Evolutionary conservation across 1,140 invertebrate species (phyloP).

Genomic region (Stenopsyche tienmushanensis): DNA sequence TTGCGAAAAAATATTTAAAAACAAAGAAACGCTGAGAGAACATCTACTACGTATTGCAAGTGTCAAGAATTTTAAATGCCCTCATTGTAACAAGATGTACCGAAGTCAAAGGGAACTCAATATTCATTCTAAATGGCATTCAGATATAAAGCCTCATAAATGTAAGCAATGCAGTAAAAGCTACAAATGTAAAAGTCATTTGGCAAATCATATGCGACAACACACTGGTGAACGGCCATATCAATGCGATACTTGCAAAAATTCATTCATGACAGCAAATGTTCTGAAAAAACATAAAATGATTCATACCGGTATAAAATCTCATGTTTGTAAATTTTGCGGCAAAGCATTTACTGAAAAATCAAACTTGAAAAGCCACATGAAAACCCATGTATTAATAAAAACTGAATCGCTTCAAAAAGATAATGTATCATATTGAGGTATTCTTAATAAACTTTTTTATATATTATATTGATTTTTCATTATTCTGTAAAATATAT

Average conservation of each 20-base stretch:
- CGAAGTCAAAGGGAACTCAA: conserved; percentile 76
- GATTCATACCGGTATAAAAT: conserved; percentile 58
- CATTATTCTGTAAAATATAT: background rate
- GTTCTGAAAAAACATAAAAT: conserved; percentile 59
- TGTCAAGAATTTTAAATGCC: conserved; percentile 59
- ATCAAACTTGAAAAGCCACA: conserved; percentile 40
- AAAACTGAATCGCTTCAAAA: no score
- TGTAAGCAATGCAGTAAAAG: conserved; percentile 70
- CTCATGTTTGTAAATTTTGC: conserved; percentile 45
- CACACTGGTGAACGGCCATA: conserved; percentile 66
- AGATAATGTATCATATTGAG: background rate
- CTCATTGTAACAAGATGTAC: conserved; percentile 64
- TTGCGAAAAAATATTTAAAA: conserved; percentile 47
- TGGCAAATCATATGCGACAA: conserved; percentile 56
- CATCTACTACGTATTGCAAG: conserved; percentile 48
- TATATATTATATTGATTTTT: background rate
- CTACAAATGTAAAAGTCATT: conserved; percentile 67
- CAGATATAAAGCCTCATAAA: conserved; percentile 65
- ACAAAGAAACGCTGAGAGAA: conserved; percentile 41
- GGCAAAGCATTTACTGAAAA: conserved; percentile 42
- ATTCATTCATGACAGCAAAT: conserved; percentile 39
- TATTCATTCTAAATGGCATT: conserved; percentile 64
- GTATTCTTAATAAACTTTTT: background rate
- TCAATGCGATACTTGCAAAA: conserved; percentile 59
- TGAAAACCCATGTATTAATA: conserved; percentile 41